Conservation (phyloP, 2,797 vertebrate genomes). For the Sebastes miniatus region DNA sequence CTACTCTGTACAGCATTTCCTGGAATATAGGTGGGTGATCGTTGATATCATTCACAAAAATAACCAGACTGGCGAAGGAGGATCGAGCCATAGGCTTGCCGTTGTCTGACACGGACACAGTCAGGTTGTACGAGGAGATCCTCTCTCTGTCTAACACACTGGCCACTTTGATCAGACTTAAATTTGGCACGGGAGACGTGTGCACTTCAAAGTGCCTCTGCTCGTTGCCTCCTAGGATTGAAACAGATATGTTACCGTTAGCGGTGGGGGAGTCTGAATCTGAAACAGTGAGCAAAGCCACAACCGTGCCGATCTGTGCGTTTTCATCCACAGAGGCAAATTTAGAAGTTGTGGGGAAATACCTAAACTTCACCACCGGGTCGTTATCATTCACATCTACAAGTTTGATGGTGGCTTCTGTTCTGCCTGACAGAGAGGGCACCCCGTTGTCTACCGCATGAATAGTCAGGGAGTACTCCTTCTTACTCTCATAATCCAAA, state of each 20-base stretch:
- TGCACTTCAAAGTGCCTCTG: constrained; percentile 97
- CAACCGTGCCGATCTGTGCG: constrained; percentile 93
- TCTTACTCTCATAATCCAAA: constrained; percentile 90
- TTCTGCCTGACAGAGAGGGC: constrained; percentile 89
- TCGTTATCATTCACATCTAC: constrained; percentile 97
- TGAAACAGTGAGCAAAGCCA: constrained; percentile 94
- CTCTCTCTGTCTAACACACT: constrained; percentile 94
- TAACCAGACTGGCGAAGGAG: constrained; percentile 94
- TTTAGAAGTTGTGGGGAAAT: constrained; percentile 94
- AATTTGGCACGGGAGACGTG: constrained; percentile 94
- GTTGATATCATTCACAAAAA: constrained; percentile 98
- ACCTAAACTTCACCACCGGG: constrained; percentile 95
- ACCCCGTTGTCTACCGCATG: constrained; percentile 91
- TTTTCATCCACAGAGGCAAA: constrained; percentile 98
- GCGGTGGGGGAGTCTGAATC: constrained; percentile 92
- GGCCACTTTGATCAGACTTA: constrained; percentile 97
- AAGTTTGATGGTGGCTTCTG: constrained; percentile 91
- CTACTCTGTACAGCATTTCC: constrained; percentile 89
- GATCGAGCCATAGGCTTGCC: constrained; percentile 87
- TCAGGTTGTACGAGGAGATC: constrained; percentile 97
- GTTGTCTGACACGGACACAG: constrained; percentile 92
- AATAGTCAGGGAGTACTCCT: constrained; percentile 92
- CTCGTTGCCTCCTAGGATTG: constrained; percentile 95
- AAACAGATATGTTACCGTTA: constrained; percentile 97
- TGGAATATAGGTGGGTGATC: constrained; percentile 97